Evolutionary conservation across 1,140 invertebrate genomes (phyloP).

Genomic region (Hyles euphorbiae): DNA sequence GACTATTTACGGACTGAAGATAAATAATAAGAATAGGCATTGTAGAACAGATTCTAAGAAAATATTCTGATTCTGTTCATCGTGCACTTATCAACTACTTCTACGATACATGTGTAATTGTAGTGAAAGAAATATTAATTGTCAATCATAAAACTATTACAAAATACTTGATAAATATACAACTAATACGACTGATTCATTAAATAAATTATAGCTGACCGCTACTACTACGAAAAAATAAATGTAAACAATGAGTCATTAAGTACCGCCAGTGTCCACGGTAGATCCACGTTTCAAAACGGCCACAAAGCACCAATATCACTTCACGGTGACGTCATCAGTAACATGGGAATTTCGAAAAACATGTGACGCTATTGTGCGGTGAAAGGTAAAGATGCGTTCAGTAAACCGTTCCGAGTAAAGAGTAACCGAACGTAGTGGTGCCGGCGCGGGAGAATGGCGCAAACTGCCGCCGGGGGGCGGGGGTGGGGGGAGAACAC

Average conservation of each 20-base stretch:
- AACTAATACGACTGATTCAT: no score
- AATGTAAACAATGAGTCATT: constrained; percentile 46
- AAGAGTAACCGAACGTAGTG: constrained; percentile 62
- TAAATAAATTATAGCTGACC: constrained; percentile 11
- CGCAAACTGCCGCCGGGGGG: constrained; percentile 58
- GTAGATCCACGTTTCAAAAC: constrained; percentile 39
- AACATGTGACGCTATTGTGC: constrained; percentile 56
- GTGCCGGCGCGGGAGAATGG: constrained; percentile 63
- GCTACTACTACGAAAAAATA: constrained; percentile 22
- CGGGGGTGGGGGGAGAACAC: constrained; percentile 16
- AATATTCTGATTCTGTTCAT: no score
- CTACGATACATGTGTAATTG: no score
- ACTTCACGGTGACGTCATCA: constrained; percentile 62
- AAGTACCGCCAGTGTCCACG: constrained; percentile 35
- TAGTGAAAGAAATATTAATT: no score
- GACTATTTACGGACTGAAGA: no score
- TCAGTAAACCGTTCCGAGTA: constrained; percentile 57
- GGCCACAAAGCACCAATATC: constrained; percentile 67
- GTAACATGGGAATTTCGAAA: constrained; percentile 47
- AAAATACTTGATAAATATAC: not conserved
- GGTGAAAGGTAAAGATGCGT: constrained; percentile 67
- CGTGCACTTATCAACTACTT: no score
- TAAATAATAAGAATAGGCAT: no score
- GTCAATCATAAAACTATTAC: no score
- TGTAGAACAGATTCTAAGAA: no score